These are phyloP conservation scores for Carassius auratus DNA, from an alignment of 2,113 vertebrate species.

Conservation along the genomic window DNA sequence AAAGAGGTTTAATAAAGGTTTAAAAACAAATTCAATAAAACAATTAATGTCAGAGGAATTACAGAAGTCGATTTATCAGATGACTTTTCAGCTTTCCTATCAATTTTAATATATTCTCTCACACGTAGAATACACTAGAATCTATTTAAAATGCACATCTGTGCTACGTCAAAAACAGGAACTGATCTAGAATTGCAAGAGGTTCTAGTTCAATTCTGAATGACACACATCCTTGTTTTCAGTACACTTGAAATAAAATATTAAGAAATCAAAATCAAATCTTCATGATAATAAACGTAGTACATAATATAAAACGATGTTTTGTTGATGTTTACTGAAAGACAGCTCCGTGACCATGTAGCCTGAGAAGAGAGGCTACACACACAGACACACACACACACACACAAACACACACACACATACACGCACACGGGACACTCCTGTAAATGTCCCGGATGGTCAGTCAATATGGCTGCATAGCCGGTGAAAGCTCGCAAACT, in stretches of 20 bases:
- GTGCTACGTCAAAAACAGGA: not conserved
- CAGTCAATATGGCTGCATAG: conserved; percentile 33
- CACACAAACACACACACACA: not conserved
- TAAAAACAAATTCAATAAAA: not conserved
- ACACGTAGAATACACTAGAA: not conserved
- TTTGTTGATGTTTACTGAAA: not conserved
- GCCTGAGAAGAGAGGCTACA: not conserved
- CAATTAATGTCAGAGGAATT: not conserved
- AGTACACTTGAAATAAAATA: not conserved
- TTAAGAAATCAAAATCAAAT: not conserved
- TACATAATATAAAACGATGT: not conserved
- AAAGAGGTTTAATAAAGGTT: not conserved
- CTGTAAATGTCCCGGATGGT: conserved; percentile 44
- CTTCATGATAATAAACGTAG: not conserved
- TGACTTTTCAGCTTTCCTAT: not conserved
- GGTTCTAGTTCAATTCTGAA: not conserved
- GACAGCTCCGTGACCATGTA: not conserved
- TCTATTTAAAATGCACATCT: not conserved
- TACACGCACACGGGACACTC: conserved; percentile 24
- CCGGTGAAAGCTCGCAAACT: not conserved
- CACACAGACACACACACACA: not conserved
- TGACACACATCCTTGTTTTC: not conserved
- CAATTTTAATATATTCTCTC: not conserved
- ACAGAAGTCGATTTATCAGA: too few relatives aligned
- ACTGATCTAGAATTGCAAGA: not conserved